phyloP scores from a whole-genome alignment of 2,113 vertebrate genomes.

The Rhombomys opimus region DNA sequence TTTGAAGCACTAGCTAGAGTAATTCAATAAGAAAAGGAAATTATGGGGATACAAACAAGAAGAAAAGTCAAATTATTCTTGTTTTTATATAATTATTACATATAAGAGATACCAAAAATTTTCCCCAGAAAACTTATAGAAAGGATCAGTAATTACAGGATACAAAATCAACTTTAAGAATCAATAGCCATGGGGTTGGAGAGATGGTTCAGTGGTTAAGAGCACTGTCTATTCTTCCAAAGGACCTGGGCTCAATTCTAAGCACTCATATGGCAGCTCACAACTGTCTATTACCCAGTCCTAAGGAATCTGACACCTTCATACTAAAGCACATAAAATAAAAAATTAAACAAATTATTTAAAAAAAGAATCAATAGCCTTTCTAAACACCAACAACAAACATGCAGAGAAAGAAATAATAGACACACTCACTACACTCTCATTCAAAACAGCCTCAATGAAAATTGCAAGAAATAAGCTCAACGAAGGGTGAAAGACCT shows the following conservation, averaged over 20 bases:
- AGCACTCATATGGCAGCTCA: too few species aligned
- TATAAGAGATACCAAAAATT: not conserved
- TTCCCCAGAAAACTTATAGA: not conserved
- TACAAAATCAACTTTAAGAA: not conserved
- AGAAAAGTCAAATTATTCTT: not conserved
- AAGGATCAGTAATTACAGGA: not conserved
- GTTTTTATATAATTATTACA: not conserved
- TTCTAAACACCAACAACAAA: not conserved
- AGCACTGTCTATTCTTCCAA: too few species aligned
- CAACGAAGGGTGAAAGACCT: not conserved
- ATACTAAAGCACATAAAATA: too few species aligned
- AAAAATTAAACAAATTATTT: too few species aligned
- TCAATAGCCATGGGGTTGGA: too few species aligned
- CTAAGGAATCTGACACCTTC: too few species aligned
- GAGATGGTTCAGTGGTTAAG: too few species aligned
- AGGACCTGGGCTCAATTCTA: too few species aligned
- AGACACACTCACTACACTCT: not conserved
- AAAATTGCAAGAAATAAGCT: too few species aligned
- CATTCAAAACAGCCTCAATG: not conserved
- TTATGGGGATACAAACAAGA: not conserved
- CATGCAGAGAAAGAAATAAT: not conserved
- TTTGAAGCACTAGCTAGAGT: not conserved
- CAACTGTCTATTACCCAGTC: too few species aligned
- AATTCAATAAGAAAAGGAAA: not conserved
- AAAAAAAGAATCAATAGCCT: not conserved